phyloP scores from a whole-genome alignment of 2,888 invertebrate species.

The Phyto melanocephala region DNA sequence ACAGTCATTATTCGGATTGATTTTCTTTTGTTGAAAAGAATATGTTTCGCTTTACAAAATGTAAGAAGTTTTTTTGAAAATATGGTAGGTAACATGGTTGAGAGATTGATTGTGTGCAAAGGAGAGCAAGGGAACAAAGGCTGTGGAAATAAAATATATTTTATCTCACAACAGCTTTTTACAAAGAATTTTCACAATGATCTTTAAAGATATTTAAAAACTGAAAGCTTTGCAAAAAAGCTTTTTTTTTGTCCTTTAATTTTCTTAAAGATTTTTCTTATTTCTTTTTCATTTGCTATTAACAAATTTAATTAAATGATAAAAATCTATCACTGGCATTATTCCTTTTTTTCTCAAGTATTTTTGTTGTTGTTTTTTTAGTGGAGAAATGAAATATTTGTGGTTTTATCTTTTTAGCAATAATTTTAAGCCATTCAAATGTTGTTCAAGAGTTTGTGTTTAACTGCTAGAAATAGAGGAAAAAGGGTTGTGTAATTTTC shows the following conservation, averaged over 20 bases:
- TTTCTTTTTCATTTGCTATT: constrained; percentile 7
- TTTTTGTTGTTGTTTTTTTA: constrained; percentile 7
- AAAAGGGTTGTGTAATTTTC: constrained; percentile 68
- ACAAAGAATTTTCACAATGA: too few relatives aligned
- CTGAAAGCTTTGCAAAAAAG: neutral
- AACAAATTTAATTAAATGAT: constrained; percentile 66
- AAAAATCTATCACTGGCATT: constrained; percentile 64
- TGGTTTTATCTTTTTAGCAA: constrained; percentile 63
- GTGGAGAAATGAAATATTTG: constrained; percentile 64
- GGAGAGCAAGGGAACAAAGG: too few relatives aligned
- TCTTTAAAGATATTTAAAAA: too few relatives aligned
- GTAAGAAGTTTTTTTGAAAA: too few relatives aligned
- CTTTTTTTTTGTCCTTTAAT: neutral
- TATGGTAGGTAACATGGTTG: too few relatives aligned
- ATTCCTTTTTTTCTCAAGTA: neutral
- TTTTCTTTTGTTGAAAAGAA: too few relatives aligned
- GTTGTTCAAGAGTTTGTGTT: constrained; percentile 56
- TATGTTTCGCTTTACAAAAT: too few relatives aligned
- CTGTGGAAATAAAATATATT: too few relatives aligned
- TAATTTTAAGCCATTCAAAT: constrained; percentile 57
- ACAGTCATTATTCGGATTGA: too few relatives aligned
- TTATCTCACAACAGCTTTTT: too few relatives aligned
- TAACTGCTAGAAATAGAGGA: neutral
- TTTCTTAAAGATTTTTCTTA: neutral
- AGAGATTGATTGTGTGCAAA: too few relatives aligned